phyloP scores from a whole-genome alignment of 2,797 vertebrate species.

The Gymnopithys bicolor region DNA sequence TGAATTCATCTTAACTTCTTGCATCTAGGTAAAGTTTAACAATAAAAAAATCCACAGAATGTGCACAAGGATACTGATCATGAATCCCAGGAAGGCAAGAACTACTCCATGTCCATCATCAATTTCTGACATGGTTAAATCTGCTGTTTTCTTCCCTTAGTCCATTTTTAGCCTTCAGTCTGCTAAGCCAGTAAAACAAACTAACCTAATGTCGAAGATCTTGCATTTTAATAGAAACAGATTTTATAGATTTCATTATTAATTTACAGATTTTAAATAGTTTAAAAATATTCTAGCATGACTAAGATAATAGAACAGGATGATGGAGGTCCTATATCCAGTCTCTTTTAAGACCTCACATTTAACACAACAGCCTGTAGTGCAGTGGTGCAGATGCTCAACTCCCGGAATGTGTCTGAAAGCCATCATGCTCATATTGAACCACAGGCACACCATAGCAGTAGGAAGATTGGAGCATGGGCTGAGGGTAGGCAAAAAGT shows the following conservation, averaged over 20 bases:
- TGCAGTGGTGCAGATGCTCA: background rate
- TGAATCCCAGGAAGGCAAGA: background rate
- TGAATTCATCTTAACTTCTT: background rate
- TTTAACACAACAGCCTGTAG: background rate
- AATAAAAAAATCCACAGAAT: background rate
- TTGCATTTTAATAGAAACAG: background rate
- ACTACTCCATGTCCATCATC: background rate
- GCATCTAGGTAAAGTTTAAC: background rate
- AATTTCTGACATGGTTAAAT: background rate
- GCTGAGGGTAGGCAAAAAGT: background rate
- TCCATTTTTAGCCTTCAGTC: background rate
- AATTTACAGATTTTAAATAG: background rate
- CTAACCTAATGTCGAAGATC: background rate
- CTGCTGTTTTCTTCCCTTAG: background rate
- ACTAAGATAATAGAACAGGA: background rate
- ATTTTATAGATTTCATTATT: background rate
- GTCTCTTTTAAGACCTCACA: background rate
- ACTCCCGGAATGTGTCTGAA: background rate
- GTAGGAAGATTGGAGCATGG: background rate
- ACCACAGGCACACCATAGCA: background rate
- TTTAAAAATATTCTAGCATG: background rate
- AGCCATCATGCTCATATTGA: background rate
- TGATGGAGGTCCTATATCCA: background rate
- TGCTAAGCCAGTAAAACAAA: background rate
- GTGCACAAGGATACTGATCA: background rate